A percentile compares a stretch with the other conserved stretches of the same genome.
Conservation (phyloP, 2,888 invertebrate species). For the Lithophane semibrunnea region DNA sequence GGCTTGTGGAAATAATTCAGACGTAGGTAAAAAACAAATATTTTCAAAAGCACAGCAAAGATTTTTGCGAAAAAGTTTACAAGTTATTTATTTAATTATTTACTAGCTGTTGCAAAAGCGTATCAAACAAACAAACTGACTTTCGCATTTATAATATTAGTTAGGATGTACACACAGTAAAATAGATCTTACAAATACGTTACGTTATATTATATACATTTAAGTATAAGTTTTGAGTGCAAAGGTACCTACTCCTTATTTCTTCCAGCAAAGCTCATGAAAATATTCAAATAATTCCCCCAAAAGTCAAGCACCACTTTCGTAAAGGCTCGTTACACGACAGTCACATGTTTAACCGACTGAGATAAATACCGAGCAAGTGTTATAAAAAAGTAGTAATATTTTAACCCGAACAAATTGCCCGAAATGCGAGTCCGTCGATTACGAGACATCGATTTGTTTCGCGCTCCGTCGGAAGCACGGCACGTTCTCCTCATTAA, state of each 20-base stretch:
- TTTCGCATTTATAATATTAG: no score
- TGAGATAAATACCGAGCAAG: conserved; percentile 59
- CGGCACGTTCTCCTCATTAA: conserved; percentile 80
- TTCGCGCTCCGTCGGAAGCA: conserved; percentile 72
- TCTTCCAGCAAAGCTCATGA: background rate
- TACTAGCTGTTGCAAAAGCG: no score
- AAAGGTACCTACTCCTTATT: no score
- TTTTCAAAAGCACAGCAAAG: background rate
- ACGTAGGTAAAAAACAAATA: background rate
- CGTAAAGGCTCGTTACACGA: conserved; percentile 21
- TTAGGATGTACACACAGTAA: no score
- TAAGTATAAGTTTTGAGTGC: no score
- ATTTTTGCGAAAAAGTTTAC: background rate
- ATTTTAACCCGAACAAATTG: conserved; percentile 77
- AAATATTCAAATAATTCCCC: background rate
- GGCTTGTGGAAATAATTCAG: background rate
- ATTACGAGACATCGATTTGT: conserved; percentile 83
- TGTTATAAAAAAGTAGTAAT: conserved; percentile 68
- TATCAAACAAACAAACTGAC: no score
- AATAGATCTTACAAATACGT: no score
- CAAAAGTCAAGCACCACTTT: conserved; percentile 18
- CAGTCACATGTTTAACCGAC: conserved; percentile 37
- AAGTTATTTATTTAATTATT: no score
- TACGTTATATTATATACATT: no score
- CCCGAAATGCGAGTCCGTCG: conserved; percentile 75